Base-by-base conservation (phyloP, 2,888 invertebrate species). In the Phania funesta region DNA sequence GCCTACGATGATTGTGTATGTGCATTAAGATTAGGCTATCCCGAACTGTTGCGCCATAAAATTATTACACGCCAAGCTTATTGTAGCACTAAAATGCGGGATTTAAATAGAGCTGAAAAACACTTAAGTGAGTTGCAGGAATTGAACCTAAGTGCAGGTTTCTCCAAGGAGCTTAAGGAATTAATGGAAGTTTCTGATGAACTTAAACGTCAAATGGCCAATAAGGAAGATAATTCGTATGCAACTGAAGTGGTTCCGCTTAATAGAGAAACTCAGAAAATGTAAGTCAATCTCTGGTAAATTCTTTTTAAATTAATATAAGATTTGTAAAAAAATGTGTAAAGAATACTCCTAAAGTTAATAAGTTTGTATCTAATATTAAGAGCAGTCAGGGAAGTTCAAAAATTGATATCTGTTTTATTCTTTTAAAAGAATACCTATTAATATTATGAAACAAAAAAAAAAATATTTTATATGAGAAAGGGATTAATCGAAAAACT, bases 1-100 rank as follows among this genome's bases (percentile, higher is more conserved):
- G 90, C 90, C 0, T 89, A 88, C 48, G 87, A 88, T 46, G 90
- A 90, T 48, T 90, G 90, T 18, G 83, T 83, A 2, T 88, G 86
- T 70, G 90, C 91, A 0, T 48, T 89, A 20, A 86, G 87, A 13
- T 83, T 82, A 4, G 87, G 80, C 0, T 89, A 89, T 78, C 88
- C 89, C 0, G 26, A 62, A n/a, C 68, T 65, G 1, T 26, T 88
- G 80, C 77, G 71, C 5, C 88, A 87, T 58, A 89, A 89, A 75
- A 48, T 89, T 0, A 58, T 86, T 7, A 84, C 86, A 71, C 85
- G 89, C 0, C 88, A 87, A 60, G 88, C 88, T 0, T 83, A 82
- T 46, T 89, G 89, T 44, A 85, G 88, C 5, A 80, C 81, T 35
- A 75, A 88, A 50, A 32, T 89, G 56, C 35, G 78, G 4, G 67